Evolutionary conservation across 2,113 vertebrate species (phyloP).

Genomic region (Hippocampus guttulatus): DNA sequence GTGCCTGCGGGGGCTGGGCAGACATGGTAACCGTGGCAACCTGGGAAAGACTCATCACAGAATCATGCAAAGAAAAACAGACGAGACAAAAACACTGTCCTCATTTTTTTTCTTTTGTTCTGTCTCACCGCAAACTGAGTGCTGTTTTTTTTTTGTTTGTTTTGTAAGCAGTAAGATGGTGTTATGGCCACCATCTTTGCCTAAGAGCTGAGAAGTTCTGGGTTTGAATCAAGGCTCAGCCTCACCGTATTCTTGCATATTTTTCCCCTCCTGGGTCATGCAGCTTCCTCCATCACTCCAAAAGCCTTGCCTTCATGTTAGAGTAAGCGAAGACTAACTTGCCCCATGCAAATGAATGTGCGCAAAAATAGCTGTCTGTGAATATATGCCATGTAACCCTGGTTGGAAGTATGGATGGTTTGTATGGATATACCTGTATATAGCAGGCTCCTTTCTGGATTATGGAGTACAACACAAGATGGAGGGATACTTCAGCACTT

Average conservation of each 20-base stretch:
- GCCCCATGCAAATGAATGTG: too few species aligned
- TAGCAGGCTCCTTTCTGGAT: background rate
- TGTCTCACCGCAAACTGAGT: background rate
- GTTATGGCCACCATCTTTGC: too few species aligned
- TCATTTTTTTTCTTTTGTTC: background rate
- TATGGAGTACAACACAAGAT: background rate
- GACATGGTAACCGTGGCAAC: constrained; percentile 1
- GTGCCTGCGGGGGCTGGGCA: background rate
- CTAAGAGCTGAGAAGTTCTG: too few species aligned
- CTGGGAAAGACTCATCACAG: constrained; percentile 8
- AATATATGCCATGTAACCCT: background rate
- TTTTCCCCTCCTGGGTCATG: too few species aligned
- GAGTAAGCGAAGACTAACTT: too few species aligned
- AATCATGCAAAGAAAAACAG: constrained; percentile 1
- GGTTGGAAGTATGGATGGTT: background rate
- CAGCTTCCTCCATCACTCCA: too few species aligned
- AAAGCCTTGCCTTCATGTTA: too few species aligned
- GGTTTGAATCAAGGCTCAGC: background rate
- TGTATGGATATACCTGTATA: too few species aligned
- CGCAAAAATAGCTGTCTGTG: too few species aligned
- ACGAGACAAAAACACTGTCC: background rate
- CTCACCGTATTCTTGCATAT: background rate
- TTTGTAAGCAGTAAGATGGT: too few species aligned
- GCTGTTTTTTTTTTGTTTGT: background rate
- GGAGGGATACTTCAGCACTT: too few species aligned